Evolutionary conservation across 2,797 vertebrate species (phyloP).

Genomic region (Sylvilagus floridanus): DNA sequence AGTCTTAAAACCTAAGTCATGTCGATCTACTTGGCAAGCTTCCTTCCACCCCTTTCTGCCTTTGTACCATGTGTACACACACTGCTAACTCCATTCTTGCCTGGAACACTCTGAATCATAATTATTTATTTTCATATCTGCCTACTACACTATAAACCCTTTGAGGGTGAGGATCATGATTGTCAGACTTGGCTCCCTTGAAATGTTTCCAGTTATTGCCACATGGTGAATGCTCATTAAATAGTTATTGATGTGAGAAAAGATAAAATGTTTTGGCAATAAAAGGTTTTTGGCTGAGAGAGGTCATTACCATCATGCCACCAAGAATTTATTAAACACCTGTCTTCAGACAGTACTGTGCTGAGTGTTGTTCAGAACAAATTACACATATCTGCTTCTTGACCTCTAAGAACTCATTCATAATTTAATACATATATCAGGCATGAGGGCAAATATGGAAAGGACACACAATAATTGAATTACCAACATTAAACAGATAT

Average conservation of each 20-base stretch:
- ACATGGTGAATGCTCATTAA: neutral
- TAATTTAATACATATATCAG: conserved; percentile 78
- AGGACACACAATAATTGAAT: conserved; percentile 81
- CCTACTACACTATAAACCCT: neutral
- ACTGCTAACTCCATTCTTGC: neutral
- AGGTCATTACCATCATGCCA: neutral
- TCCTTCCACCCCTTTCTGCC: neutral
- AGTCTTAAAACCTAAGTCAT: neutral
- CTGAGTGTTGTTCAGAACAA: conserved; percentile 52
- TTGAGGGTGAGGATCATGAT: neutral
- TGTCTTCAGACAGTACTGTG: neutral
- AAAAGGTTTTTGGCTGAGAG: neutral
- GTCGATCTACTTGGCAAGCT: neutral
- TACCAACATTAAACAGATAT: conserved; percentile 79
- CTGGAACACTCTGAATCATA: neutral
- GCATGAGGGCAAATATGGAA: conserved; percentile 73
- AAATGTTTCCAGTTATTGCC: neutral
- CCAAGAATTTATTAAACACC: conserved; percentile 19
- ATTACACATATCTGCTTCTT: conserved; percentile 68
- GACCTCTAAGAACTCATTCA: conserved; percentile 79
- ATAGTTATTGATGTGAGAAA: neutral
- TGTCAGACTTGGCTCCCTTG: neutral
- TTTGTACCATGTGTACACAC: neutral
- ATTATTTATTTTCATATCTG: neutral
- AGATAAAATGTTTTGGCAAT: neutral